phyloP scores from a whole-genome alignment of 2,888 invertebrate genomes.

The Orchestes rusci region DNA sequence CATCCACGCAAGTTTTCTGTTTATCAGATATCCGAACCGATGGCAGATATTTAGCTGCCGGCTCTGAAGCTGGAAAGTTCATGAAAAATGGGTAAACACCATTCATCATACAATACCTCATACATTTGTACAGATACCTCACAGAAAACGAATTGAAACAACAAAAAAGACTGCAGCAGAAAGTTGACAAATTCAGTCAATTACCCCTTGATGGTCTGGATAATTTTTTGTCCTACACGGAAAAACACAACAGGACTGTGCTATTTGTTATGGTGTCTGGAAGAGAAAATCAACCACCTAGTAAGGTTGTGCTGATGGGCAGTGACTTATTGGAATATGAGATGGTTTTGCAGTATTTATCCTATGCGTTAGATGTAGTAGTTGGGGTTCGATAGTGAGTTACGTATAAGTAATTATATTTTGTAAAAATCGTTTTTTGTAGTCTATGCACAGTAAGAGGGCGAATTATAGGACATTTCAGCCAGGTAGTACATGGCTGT shows the following conservation, averaged over 20 bases:
- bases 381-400: neutral
- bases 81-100: neutral
- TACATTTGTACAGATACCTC: too few species aligned
- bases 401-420: too few species aligned
- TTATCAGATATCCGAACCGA: constrained; percentile 11
- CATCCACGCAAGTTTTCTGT: constrained; percentile 9
- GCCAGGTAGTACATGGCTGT: constrained; percentile 26
- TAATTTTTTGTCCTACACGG: neutral
- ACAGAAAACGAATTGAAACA: too few species aligned
- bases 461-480: constrained; percentile 15
- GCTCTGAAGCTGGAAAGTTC: constrained; percentile 12
- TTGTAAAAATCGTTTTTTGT: constrained; percentile 1
- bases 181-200: too few species aligned
- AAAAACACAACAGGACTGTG: neutral
- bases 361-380: neutral
- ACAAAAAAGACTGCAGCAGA: too few species aligned
- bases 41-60: constrained; percentile 17
- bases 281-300: neutral
- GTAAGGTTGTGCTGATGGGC: neutral
- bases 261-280: neutral
- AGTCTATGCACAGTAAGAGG: constrained; percentile 25
- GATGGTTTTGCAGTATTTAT: neutral
- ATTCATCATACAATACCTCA: too few species aligned
- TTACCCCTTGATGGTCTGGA: too few species aligned
- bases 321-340: neutral